Evolutionary conservation across 2,113 vertebrate species (phyloP), one percentile per base, ranked within the genome.

Genomic region (Arothron firmamentum): DNA sequence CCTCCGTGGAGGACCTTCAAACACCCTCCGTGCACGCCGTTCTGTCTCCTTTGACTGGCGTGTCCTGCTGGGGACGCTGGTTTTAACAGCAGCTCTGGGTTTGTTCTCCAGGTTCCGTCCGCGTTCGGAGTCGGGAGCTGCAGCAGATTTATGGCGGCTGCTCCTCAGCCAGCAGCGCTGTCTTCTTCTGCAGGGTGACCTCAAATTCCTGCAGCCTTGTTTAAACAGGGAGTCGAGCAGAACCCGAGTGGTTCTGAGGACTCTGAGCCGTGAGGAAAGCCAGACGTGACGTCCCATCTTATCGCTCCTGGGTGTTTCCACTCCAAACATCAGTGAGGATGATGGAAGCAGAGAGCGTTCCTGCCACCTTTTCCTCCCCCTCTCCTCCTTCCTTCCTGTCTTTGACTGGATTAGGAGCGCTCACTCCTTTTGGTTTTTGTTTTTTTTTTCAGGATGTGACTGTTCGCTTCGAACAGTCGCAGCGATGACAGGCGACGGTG

Each of bases 291-390:
- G 72, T 81, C 83, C 75, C 74, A 70, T 50, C 84, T 88, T 88
- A 90, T 91, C 90, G 74, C 61, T 79, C 46, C 71, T 70, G 82
- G 83, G 82, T 87, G 84, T 89, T 88, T 86, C 83, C 82, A 88
- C 67, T 80, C 65, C 62, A 86, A 85, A 86, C 66, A 80, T 69
- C 67, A 57, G 74, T 76, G 82, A 57, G 73, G 67, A 73, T 77
- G 74, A 82, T 59, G 77, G 77, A 78, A 47, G 41, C 20, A 61
- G 58, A 69, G 42, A 45, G 38, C 54, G 49, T 56, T 74, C 52
- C 71, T 67, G 47, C 20, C 4, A 31, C 75, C 52, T 25, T 58
- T 62, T 65, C 63, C 70, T 61, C 74, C 65, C 62, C 62, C 42
- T 70, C 69, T 62, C 46, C 72, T 47, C 70, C 59, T 60, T 62